Evolutionary conservation across 2,888 invertebrate species (phyloP).

Genomic region (Archips crataeganus): DNA sequence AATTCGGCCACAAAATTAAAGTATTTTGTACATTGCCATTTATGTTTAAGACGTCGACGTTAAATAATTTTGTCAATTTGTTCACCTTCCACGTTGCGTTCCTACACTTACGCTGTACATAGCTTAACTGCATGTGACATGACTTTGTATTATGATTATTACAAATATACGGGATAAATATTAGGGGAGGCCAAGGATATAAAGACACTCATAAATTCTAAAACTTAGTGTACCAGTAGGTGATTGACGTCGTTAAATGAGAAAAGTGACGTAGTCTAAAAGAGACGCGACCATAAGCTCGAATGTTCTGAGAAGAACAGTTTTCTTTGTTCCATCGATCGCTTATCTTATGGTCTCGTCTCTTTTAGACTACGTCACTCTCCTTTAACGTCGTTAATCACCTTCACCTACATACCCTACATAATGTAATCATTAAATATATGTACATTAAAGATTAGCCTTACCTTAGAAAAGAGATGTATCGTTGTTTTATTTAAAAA

Average conservation of each 20-base stretch:
- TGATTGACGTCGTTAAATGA: too few species aligned
- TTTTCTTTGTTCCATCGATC: too few species aligned
- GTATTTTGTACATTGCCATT: slow-evolving; percentile 16
- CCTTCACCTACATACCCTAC: not conserved
- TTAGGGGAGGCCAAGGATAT: not conserved
- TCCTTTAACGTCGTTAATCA: too few species aligned
- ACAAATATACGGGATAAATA: not conserved
- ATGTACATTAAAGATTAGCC: not conserved
- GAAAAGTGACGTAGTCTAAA: too few species aligned
- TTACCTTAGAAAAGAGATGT: not conserved
- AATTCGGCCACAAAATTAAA: not conserved
- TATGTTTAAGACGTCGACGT: not conserved
- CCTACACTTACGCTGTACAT: slow-evolving; percentile 17
- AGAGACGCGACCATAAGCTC: too few species aligned
- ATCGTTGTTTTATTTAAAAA: not conserved
- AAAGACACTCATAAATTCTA: not conserved
- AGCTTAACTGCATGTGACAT: slow-evolving; percentile 30
- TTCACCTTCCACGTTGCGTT: too few species aligned
- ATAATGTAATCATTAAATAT: not conserved
- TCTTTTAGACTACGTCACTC: too few species aligned
- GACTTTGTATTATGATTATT: slow-evolving; percentile 11
- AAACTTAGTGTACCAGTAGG: too few species aligned
- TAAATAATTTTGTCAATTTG: not conserved
- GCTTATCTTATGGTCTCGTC: too few species aligned
- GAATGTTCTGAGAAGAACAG: too few species aligned